Base-by-base conservation (phyloP, 2,888 invertebrate species). In the Metellina segmentata region DNA sequence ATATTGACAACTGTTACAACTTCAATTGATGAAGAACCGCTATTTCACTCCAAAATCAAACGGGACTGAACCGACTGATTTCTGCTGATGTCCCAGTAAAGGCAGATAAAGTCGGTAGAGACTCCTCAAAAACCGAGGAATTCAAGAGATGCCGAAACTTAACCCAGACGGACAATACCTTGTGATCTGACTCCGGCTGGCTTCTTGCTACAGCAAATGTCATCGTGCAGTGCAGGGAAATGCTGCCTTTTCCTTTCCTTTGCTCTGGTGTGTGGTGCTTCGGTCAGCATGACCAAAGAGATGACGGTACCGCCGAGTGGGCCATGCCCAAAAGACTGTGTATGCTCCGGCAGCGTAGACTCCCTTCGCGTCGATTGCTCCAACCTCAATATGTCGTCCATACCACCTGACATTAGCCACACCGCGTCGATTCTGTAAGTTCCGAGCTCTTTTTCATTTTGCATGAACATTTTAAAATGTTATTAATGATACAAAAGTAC, bases 311-410 rank as follows among this genome's bases (percentile, higher is more conserved):
- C 85, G 2, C 20, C 69, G 69, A 52, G 51, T 69, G 87, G 87
- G 16, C 87, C 78, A 61, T 92, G 92, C 49, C 89, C 89, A 16
- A 78, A 71, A 34, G 53, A 71, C 77, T 92, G 92, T 53, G 81
- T 89, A 6, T 92, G 92, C 52, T 81, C 89, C 8, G 92, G 92
- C 7, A 85, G 82, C 20, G 16, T 70, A 48, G 92, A 92, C 20
- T 71, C 92, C 4, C n/a, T 85, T 7, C 75, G 89, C 6, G 92
- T 92, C 8, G 92, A 92, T 77, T 92, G 92, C 49, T 92, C 92
- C 20, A 92, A 92, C 72, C 20, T 89, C 5, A 92, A 92, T 51
- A 49, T 86, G 7, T 85, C 92, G 13, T n/a, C 20, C 20, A 82
- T 92, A 19, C 92, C 92, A 13, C n/a, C 70, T 34, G 89, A 89